Conservation (phyloP, 2,113 vertebrate genomes). For the Pardalotus punctatus region DNA sequence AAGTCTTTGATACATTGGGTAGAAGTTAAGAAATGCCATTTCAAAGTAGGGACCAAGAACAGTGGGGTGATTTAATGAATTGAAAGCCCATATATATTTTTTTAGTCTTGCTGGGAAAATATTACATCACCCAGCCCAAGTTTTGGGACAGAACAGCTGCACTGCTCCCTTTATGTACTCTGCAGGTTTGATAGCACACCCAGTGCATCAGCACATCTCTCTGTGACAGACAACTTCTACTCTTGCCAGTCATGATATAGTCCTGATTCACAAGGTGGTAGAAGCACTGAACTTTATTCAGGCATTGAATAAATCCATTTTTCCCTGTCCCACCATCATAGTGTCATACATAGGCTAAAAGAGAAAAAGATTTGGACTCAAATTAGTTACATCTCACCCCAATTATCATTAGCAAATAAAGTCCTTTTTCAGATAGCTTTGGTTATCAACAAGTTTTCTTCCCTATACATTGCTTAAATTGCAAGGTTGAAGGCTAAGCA, state of each 20-base stretch:
- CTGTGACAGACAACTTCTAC: not conserved
- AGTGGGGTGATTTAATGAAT: not conserved
- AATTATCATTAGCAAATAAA: not conserved
- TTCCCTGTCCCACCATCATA: not conserved
- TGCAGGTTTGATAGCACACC: not conserved
- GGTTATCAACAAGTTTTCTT: not conserved
- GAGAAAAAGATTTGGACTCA: not conserved
- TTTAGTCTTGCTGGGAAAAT: not conserved
- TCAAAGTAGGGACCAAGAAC: not conserved
- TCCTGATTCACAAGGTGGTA: not conserved
- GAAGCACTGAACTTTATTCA: not conserved
- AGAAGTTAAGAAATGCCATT: not conserved
- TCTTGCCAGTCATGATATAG: not conserved
- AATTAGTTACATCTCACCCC: not conserved
- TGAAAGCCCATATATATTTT: not conserved
- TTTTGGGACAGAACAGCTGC: not conserved
- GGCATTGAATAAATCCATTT: not conserved
- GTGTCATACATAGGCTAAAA: not conserved
- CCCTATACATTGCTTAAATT: not conserved
- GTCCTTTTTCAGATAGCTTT: not conserved
- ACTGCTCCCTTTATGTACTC: not conserved
- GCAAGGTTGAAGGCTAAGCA: not conserved
- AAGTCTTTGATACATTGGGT: not conserved
- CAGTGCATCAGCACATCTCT: not conserved
- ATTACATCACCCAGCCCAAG: not conserved